phyloP scores from a whole-genome alignment of 2,797 vertebrate species.

The Microctenopoma steveboyesi region DNA sequence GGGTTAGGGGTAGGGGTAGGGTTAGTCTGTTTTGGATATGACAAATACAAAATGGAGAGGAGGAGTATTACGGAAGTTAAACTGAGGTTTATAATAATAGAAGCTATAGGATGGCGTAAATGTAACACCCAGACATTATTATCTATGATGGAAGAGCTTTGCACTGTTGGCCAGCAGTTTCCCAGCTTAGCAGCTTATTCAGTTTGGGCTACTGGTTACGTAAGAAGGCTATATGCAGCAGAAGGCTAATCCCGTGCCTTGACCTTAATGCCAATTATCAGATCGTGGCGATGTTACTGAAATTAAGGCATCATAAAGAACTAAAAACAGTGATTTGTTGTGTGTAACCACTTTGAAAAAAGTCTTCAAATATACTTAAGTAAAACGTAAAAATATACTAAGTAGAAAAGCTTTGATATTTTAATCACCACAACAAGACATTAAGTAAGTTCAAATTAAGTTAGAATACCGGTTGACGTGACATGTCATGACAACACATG shows the following conservation, averaged over 20 bases:
- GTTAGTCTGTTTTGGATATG: too few species aligned
- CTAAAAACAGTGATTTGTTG: slow-evolving; percentile 8
- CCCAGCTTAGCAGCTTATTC: slow-evolving; percentile 79
- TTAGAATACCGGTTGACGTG: not conserved
- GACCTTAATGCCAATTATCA: slow-evolving; percentile 84
- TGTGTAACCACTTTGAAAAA: not conserved
- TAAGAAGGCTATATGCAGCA: slow-evolving; percentile 82
- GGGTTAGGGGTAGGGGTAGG: too few species aligned
- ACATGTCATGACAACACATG: slow-evolving; percentile 14
- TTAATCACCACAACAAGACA: not conserved
- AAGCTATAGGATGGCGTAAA: slow-evolving; percentile 10
- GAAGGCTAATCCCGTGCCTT: slow-evolving; percentile 74
- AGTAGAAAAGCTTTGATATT: not conserved
- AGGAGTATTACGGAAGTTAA: not conserved
- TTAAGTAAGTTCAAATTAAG: not conserved
- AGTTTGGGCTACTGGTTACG: slow-evolving; percentile 68
- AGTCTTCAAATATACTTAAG: not conserved
- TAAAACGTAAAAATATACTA: too few species aligned
- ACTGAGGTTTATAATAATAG: not conserved
- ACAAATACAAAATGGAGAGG: not conserved
- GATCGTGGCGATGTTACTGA: slow-evolving; percentile 73
- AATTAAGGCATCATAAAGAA: slow-evolving; percentile 59
- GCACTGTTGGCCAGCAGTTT: slow-evolving; percentile 52
- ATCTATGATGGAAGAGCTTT: slow-evolving; percentile 31
- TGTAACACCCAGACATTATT: slow-evolving; percentile 26